Conservation (phyloP, 2,888 invertebrate species). For the Emmelina monodactyla region DNA sequence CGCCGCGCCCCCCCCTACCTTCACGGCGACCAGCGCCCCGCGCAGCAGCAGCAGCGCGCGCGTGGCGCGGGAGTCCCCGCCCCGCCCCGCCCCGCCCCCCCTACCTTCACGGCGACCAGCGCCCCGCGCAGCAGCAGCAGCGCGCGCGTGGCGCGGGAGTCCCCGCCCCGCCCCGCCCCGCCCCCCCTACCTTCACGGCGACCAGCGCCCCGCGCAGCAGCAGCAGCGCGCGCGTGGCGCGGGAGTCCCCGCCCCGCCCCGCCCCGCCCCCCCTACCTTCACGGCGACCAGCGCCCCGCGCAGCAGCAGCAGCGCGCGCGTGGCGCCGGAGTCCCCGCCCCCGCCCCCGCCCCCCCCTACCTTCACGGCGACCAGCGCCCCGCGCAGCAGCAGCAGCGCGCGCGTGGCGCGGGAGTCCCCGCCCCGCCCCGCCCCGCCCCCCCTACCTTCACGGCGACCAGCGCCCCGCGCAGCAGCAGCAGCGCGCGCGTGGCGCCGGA, state of each 20-base stretch:
- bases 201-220: conserved; percentile 60
- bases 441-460: conserved; percentile 70
- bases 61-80: conserved; percentile 72
- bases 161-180: conserved; percentile 71
- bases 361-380: conserved; percentile 70
- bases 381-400: conserved; percentile 28
- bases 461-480: conserved; percentile 56
- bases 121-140: conserved; percentile 70
- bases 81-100: conserved; percentile 31
- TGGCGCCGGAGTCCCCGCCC: conserved; percentile 66
- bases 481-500: conserved; percentile 74
- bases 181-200: conserved; percentile 71
- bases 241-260: conserved; percentile 68
- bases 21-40: conserved; percentile 62
- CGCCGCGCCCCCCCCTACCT: conserved; percentile 65
- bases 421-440: conserved; percentile 75
- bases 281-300: conserved; percentile 78
- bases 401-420: too few species aligned
- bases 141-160: conserved; percentile 57
- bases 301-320: conserved; percentile 67
- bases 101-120: conserved; percentile 78
- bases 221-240: too few species aligned
- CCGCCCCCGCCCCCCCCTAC: conserved; percentile 69
- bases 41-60: conserved; percentile 72
- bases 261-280: conserved; percentile 75